These are phyloP conservation scores for Myotis brandtii DNA, from an alignment of 2,113 vertebrate genomes.

Conservation along the genomic window DNA sequence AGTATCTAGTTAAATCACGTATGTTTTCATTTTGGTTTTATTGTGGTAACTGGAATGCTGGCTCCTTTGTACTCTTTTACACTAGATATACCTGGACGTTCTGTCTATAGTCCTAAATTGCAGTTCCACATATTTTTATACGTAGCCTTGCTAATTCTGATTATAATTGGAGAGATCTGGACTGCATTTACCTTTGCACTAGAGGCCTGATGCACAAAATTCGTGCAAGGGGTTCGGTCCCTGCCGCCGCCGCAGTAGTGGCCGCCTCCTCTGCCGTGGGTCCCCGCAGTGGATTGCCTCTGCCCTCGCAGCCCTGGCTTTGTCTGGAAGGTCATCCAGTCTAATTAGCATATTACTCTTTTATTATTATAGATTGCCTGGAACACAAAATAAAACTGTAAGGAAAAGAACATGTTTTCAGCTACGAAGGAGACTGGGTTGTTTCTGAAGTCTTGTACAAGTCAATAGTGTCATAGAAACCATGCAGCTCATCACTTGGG, in stretches of 20 bases:
- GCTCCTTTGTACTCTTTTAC: not conserved
- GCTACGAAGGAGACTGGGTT: not conserved
- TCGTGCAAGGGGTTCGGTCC: too few species aligned
- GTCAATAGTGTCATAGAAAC: not conserved
- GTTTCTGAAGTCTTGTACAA: not conserved
- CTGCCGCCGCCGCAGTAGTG: too few species aligned
- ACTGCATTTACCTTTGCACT: not conserved
- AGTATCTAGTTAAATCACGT: not conserved
- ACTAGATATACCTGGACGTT: not conserved
- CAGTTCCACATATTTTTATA: not conserved
- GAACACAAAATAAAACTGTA: not conserved
- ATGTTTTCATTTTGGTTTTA: not conserved
- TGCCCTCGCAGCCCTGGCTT: too few species aligned
- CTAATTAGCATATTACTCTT: too few species aligned
- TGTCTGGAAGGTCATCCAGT: too few species aligned
- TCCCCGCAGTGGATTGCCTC: too few species aligned
- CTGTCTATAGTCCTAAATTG: not conserved
- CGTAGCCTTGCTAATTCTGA: not conserved
- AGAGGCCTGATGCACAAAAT: too few species aligned
- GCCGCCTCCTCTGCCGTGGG: too few species aligned
- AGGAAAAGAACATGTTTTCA: not conserved
- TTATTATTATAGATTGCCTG: not conserved
- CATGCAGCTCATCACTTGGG: not conserved
- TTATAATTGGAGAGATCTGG: not conserved
- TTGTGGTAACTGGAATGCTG: not conserved